phyloP scores from a whole-genome alignment of 2,797 vertebrate genomes.

The Rhinogobio ventralis region DNA sequence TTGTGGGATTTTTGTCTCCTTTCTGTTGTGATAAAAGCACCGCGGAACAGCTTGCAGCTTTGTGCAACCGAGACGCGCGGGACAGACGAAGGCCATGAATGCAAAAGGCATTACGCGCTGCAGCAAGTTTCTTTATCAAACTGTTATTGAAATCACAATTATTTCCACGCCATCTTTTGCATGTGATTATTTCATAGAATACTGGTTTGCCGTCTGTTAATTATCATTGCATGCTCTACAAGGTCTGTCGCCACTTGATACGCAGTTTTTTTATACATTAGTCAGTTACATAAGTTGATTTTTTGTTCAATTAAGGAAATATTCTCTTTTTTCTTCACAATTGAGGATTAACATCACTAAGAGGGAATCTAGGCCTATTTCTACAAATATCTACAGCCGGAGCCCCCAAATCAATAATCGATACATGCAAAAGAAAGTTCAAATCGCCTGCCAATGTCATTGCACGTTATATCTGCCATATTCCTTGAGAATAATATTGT shows the following conservation, averaged over 20 bases:
- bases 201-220: constrained; percentile 41
- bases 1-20: constrained; percentile 79
- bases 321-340: neutral
- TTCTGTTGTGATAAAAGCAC: constrained; percentile 80
- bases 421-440: neutral
- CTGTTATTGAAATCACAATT: constrained; percentile 53
- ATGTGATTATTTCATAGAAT: constrained; percentile 53
- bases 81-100: constrained; percentile 75
- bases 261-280: neutral
- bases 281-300: neutral
- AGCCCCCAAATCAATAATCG: constrained; percentile 29
- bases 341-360: neutral
- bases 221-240: neutral
- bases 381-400: neutral
- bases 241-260: neutral
- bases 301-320: neutral
- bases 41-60: constrained; percentile 79
- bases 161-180: constrained; percentile 54
- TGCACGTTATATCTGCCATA: neutral
- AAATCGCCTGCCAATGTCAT: neutral
- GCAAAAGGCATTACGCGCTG: constrained; percentile 79
- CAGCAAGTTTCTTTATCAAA: constrained; percentile 59
- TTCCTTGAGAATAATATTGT: neutral
- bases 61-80: constrained; percentile 74
- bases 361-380: neutral